A percentile compares a stretch with the other conserved stretches of the same genome.
These are phyloP conservation scores for Netelia fuscicornis DNA, from an alignment of 2,888 invertebrate genomes.

Conservation along the genomic window DNA sequence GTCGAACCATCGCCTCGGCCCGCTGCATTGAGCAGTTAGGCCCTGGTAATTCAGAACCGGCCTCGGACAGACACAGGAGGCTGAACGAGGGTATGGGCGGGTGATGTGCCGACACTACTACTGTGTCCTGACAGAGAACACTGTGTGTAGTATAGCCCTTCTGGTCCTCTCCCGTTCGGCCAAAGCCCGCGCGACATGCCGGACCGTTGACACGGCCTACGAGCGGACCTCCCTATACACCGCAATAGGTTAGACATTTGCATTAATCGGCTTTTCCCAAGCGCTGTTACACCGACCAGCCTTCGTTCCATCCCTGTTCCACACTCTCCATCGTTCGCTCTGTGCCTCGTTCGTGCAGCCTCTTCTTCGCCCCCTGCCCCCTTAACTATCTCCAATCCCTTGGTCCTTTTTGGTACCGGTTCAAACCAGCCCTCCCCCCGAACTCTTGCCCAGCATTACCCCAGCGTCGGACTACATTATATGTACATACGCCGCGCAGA, in stretches of 20 bases:
- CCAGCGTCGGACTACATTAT: not conserved
- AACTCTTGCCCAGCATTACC: constrained; percentile 36
- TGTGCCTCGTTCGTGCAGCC: constrained; percentile 49
- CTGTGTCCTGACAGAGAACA: constrained; percentile 37
- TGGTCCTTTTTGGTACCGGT: not conserved
- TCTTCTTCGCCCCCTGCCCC: constrained; percentile 61
- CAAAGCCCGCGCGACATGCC: constrained; percentile 62
- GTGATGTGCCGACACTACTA: constrained; percentile 23
- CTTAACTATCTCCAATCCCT: constrained; percentile 3
- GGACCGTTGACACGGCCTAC: constrained; percentile 72
- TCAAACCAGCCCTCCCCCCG: not conserved
- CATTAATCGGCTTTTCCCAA: constrained; percentile 80
- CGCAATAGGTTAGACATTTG: constrained; percentile 82
- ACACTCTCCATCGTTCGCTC: constrained; percentile 31
- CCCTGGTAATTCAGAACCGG: constrained; percentile 79
- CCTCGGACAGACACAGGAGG: constrained; percentile 29
- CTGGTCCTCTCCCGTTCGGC: constrained; percentile 63
- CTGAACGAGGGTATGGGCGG: constrained; percentile 17
- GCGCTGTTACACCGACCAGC: constrained; percentile 41
- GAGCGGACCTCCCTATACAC: constrained; percentile 73
- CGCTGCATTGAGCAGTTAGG: constrained; percentile 74
- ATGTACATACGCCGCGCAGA: constrained; percentile 3
- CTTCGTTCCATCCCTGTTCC: constrained; percentile 42
- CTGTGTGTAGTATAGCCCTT: constrained; percentile 51
- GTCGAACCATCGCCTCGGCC: constrained; percentile 73